Conservation (phyloP, 2,888 invertebrate species). For the Philereme transversata region DNA sequence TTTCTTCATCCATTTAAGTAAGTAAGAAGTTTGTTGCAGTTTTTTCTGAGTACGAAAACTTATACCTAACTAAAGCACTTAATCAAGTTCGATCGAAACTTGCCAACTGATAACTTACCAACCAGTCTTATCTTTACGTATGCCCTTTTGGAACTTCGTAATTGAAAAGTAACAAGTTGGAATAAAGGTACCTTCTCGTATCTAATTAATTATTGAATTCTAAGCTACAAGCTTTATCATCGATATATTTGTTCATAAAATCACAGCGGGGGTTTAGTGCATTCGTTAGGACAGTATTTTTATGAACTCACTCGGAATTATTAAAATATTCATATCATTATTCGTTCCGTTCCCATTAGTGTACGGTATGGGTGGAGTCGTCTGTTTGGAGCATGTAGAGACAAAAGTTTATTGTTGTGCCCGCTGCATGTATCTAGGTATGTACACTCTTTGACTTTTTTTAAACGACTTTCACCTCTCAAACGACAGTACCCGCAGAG, state of each 20-base stretch:
- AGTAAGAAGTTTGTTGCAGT: slow-evolving; percentile 54
- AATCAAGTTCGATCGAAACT: slow-evolving; percentile 51
- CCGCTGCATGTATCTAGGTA: slow-evolving; percentile 37
- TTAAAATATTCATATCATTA: slow-evolving; percentile 76
- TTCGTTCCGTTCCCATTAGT: slow-evolving; percentile 68
- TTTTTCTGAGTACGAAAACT: slow-evolving; percentile 47
- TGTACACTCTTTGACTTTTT: slow-evolving; percentile 15
- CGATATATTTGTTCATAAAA: slow-evolving; percentile 76
- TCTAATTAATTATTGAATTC: slow-evolving; percentile 55
- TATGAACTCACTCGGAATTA: slow-evolving; percentile 78
- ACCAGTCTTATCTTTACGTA: slow-evolving; percentile 24
- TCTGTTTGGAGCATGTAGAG: slow-evolving; percentile 41
- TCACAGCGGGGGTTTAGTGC: slow-evolving; percentile 71
- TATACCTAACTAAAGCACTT: slow-evolving; percentile 51
- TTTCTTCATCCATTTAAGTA: slow-evolving; percentile 47
- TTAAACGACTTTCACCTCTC: slow-evolving; percentile 30
- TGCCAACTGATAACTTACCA: slow-evolving; percentile 42
- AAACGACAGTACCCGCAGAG: slow-evolving; percentile 12
- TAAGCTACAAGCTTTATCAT: slow-evolving; percentile 56
- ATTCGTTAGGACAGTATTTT: slow-evolving; percentile 78
- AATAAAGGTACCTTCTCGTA: slow-evolving; percentile 41
- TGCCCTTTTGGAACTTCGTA: slow-evolving; percentile 27
- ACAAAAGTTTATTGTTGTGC: slow-evolving; percentile 50
- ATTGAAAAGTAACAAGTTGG: slow-evolving; percentile 33
- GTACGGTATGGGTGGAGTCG: slow-evolving; percentile 37